Evolutionary conservation across 2,888 invertebrate genomes (phyloP), one percentile per base, ranked within the genome.

Genomic region (Agonopterix alstromeriana): DNA sequence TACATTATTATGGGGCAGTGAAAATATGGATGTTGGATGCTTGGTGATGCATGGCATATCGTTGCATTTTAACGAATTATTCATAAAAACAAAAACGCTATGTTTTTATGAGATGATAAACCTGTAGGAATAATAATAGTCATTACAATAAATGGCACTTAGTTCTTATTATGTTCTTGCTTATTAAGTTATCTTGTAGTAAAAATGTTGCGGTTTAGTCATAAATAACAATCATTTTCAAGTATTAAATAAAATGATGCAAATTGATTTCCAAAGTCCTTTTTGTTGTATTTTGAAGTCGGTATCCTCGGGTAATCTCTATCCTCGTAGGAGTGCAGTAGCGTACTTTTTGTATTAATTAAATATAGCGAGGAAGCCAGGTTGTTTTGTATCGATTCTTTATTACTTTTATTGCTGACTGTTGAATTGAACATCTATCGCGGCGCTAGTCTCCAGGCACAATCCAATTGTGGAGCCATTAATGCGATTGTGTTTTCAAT

Each of bases 401-500:
- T 50, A 43, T 65, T 62, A 53, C 61, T 60, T 69, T 70, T 67
- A 67, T 67, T 61, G 62, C 50, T 53, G 47, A 50, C 57, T 58
- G 68, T 72, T 70, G 66, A 71, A 73, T 74, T 53, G 57, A 68
- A 67, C 61, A 65, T 69, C 62, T 67, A 67, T 38, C n/a, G 45
- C 43, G 27, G 42, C 36, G 45, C 36, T 27, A 41, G 10, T 36
- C 50, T 40, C 42, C 35, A 43, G 43, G 45, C 48, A 51, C 71
- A 79, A 79, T 77, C 72, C 67, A 70, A 76, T 77, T 73, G 73
- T 74, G 57, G 61, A 73, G 70, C 70, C 64, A 74, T 75, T 78
- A 76, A 67, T 69, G 68, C 66, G 73, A 77, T 76, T 76, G 73
- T 73, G 64, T 75, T 73, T 77, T 75, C 73, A 82, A 81, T 77